These are phyloP conservation scores for human DNA, from an alignment of 2,113 vertebrate genomes.

Conservation along the genomic window DNA sequence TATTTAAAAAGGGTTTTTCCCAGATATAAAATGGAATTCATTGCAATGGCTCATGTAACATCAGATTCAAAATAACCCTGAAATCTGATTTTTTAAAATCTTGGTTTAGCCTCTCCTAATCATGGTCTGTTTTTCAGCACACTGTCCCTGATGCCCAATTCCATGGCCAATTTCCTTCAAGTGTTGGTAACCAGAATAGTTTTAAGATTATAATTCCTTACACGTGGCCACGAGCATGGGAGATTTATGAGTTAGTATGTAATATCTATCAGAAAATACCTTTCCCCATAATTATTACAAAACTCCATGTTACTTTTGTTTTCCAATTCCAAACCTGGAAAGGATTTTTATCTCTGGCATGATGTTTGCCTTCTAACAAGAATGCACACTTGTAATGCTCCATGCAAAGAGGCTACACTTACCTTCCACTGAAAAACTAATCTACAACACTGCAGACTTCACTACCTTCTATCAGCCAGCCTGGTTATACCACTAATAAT, in stretches of 20 bases:
- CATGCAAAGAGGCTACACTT: neutral
- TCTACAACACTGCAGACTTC: neutral
- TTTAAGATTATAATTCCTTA: neutral
- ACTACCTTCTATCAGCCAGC: neutral
- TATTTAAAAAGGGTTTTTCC: neutral
- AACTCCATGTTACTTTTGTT: neutral
- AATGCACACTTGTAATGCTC: neutral
- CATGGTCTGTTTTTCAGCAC: neutral
- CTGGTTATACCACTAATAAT: neutral
- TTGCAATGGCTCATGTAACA: neutral
- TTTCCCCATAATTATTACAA: neutral
- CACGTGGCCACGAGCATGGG: neutral
- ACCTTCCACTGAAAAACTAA: neutral
- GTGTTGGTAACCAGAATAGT: neutral
- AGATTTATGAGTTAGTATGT: neutral
- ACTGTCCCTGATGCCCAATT: neutral
- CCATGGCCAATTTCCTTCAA: neutral
- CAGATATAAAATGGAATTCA: conserved; percentile 3
- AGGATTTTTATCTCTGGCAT: neutral
- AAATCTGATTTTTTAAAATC: neutral
- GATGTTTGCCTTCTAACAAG: neutral
- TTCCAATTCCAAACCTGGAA: neutral
- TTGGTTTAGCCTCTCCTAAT: neutral
- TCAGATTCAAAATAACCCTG: neutral
- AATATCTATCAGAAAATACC: neutral